Evolutionary conservation across 2,113 vertebrate species (phyloP), one percentile per base, ranked within the genome.

Genomic region (Cyanoderma ruficeps): DNA sequence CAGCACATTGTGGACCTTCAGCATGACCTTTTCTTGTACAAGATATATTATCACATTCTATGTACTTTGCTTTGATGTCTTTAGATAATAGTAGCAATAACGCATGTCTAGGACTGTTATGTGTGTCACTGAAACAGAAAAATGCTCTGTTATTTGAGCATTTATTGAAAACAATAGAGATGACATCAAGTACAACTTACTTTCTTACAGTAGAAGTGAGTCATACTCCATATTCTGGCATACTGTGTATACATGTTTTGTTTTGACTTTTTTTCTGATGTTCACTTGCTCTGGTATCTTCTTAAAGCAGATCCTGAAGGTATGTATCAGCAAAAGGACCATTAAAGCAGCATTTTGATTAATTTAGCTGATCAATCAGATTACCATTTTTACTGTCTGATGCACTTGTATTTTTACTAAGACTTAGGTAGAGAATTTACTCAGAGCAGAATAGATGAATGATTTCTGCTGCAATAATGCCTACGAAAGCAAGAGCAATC

Each of bases 81-180:
- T 95, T 81, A 93, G 95, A 93, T 96, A 87, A 90, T 78, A 92
- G 83, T 77, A 83, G 63, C 80, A 93, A 78, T 95, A 92, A 92
- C 20, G 63, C 22, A 42, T 57, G 33, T 76, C 39, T 78, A 46
- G 46, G 46, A 72, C n/a, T 46, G 12, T n/a, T 35, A n/a, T 46
- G 21, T 70, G 39, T 92, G 83, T 55, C 52, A 75, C 0, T 60
- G 77, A 92, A 92, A 93, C 30, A 90, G 76, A 71, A 24, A 78
- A 93, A 89, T 90, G 47, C 33, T 89, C 30, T 90, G 20, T 69
- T 93, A 44, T 78, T 93, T 75, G 24, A 68, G 77, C 59, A 81
- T 90, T 86, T 83, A 63, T 55, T 88, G 59, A 70, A 95, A 95
- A 90, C 74, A 80, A 4, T 24, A 15, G 35, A 84, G 70, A 56